Percentiles rank a stretch among this genome's conserved stretches.
Evolutionary conservation across 2,113 vertebrate genomes (phyloP).

Genomic region (Rhinolophus sinicus): DNA sequence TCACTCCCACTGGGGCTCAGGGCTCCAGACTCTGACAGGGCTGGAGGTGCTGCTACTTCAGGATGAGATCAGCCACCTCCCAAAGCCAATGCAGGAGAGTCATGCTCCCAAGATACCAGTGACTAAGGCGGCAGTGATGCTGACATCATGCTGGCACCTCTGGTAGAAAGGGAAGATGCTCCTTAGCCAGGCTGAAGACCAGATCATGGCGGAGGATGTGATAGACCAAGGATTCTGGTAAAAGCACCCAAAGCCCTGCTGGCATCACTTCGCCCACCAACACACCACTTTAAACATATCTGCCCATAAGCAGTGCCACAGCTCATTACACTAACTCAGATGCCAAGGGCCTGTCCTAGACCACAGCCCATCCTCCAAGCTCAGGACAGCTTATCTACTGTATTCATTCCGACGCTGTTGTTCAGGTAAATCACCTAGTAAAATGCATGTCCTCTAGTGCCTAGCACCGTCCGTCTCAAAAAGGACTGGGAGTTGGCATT

Average conservation of each 20-base stretch:
- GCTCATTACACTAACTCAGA: not conserved
- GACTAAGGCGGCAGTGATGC: not conserved
- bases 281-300: not conserved
- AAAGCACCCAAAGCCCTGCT: not conserved
- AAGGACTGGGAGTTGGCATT: not conserved
- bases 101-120: slow-evolving; percentile 54
- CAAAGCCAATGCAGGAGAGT: slow-evolving; percentile 45
- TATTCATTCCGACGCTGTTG: fast-evolving
- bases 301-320: not conserved
- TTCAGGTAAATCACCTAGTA: not conserved
- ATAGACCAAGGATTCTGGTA: not conserved
- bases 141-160: fast-evolving
- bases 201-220: fast-evolving
- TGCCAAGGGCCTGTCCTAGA: fast-evolving
- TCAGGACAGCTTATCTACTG: fast-evolving
- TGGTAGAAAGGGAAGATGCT: not conserved
- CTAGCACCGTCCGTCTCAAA: not conserved
- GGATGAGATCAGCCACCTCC: slow-evolving; percentile 43
- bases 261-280: not conserved
- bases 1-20: not conserved
- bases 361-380: fast-evolving
- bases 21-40: not conserved
- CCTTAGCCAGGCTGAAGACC: not conserved
- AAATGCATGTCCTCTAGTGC: not conserved
- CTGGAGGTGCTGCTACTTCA: not conserved